Conservation (phyloP, 2,113 vertebrate species). For the Tangachromis dhanisi region DNA sequence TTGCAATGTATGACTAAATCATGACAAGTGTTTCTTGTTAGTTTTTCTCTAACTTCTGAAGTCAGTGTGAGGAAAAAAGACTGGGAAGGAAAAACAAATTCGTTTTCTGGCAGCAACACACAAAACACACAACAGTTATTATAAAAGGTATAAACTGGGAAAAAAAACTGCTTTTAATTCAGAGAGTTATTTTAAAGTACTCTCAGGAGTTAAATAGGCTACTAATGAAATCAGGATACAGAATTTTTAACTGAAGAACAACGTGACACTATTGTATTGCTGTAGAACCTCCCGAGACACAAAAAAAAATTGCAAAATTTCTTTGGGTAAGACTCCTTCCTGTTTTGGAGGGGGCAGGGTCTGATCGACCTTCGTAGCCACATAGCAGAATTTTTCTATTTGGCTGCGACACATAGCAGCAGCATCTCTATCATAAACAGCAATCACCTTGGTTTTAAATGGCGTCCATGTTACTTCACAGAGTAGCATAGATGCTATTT, state of each 20-base stretch:
- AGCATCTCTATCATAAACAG: background rate
- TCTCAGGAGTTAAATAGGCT: background rate
- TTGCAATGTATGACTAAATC: background rate
- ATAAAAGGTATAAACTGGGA: background rate
- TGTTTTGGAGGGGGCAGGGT: background rate
- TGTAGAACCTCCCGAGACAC: background rate
- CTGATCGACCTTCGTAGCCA: accelerated
- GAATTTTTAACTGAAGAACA: background rate
- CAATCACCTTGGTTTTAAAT: background rate
- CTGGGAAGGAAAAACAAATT: background rate
- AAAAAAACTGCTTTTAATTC: accelerated
- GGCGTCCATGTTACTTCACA: background rate
- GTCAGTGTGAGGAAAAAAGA: background rate
- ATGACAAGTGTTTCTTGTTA: background rate
- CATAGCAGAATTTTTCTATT: background rate
- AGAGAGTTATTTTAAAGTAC: background rate
- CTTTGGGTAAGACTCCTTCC: background rate
- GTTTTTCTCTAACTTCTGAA: background rate
- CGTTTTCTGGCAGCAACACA: background rate
- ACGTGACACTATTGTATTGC: background rate
- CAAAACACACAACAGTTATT: background rate
- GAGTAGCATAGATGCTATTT: background rate
- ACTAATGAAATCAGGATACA: background rate
- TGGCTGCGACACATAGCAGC: background rate
- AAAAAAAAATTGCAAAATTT: background rate